phyloP scores from a whole-genome alignment of 2,113 vertebrate species.

The Notothenia rossii region DNA sequence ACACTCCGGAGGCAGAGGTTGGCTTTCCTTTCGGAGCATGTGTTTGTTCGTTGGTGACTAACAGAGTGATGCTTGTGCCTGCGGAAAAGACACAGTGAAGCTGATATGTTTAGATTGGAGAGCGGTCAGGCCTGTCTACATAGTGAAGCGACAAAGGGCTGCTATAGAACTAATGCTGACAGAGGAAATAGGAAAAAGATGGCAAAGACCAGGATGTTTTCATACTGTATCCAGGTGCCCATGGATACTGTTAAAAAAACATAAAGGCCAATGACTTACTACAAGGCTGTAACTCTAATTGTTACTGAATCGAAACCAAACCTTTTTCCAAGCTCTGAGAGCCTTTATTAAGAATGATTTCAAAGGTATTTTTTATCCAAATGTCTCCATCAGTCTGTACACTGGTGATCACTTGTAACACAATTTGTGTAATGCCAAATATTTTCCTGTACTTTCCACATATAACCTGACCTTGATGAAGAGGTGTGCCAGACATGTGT shows the following conservation, averaged over 20 bases:
- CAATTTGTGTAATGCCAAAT: slow-evolving; percentile 34
- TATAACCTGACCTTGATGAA: slow-evolving; percentile 44
- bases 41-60: slow-evolving; percentile 72
- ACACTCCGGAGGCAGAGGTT: slow-evolving; percentile 42
- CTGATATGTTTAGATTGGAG: slow-evolving; percentile 76
- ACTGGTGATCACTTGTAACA: slow-evolving; percentile 34
- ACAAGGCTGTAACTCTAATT: slow-evolving; percentile 52
- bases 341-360: slow-evolving; percentile 1
- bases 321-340: slow-evolving; percentile 17
- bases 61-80: slow-evolving; percentile 70
- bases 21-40: slow-evolving; percentile 55
- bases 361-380: background rate
- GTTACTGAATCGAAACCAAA: slow-evolving; percentile 38
- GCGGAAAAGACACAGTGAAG: slow-evolving; percentile 63
- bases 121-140: slow-evolving; percentile 68
- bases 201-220: slow-evolving; percentile 69
- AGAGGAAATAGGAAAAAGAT: slow-evolving; percentile 51
- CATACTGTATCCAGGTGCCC: slow-evolving; percentile 52
- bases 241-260: slow-evolving; percentile 60
- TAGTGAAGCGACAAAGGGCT: slow-evolving; percentile 54
- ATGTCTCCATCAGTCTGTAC: slow-evolving; percentile 18
- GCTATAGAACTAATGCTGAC: slow-evolving; percentile 61
- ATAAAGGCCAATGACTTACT: slow-evolving; percentile 43
- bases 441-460: slow-evolving; percentile 55
- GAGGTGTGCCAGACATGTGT: slow-evolving; percentile 51